phyloP scores from a whole-genome alignment of 2,797 vertebrate species.

The Rhinophrynus dorsalis region DNA sequence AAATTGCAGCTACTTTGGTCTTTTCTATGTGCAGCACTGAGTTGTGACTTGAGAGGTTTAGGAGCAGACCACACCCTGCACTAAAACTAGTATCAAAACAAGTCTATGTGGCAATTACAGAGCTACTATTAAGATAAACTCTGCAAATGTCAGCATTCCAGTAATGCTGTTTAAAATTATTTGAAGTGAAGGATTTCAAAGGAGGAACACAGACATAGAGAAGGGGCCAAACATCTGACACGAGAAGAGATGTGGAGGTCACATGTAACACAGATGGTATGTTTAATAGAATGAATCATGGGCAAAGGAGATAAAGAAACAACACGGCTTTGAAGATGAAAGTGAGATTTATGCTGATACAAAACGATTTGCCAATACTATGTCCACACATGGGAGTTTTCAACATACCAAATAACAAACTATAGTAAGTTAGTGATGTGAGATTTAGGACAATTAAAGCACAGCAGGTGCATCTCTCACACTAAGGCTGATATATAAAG shows the following conservation, averaged over 20 bases:
- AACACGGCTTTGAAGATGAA: slow-evolving; percentile 21
- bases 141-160: slow-evolving; percentile 16
- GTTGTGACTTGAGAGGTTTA: not conserved
- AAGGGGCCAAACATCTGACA: slow-evolving; percentile 7
- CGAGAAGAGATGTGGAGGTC: slow-evolving; percentile 12
- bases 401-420: too few relatives aligned
- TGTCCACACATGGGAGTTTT: not conserved
- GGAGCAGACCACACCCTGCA: not conserved
- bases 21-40: too few relatives aligned
- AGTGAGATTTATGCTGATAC: slow-evolving; percentile 14
- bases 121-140: slow-evolving; percentile 9
- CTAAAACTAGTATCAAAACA: slow-evolving; percentile 13
- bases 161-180: slow-evolving; percentile 9
- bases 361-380: slow-evolving; percentile 8
- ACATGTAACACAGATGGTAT: slow-evolving; percentile 15
- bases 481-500: too few relatives aligned
- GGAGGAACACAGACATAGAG: not conserved
- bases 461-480: not conserved
- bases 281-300: not conserved
- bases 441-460: not conserved
- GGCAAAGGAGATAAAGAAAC: slow-evolving; percentile 10
- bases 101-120: slow-evolving; percentile 15
- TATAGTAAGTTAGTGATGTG: too few relatives aligned
- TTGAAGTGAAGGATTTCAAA: slow-evolving; percentile 14
- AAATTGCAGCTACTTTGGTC: not conserved